Conservation (phyloP, 2,797 vertebrate genomes). For the Megalops cyprinoides region DNA sequence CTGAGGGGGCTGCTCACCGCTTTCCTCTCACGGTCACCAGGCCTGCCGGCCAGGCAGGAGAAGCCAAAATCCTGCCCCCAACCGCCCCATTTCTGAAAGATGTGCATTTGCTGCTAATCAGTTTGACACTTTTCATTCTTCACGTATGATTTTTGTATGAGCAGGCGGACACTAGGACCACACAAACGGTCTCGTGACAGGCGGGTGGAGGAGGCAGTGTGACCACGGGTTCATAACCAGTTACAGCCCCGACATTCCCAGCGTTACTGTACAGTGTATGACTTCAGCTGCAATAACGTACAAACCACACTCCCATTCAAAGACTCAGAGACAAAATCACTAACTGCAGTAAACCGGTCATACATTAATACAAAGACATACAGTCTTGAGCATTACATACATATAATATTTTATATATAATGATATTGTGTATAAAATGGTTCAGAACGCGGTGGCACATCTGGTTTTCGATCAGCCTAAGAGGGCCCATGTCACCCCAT, state of each 20-base stretch:
- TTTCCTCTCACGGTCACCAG: background rate
- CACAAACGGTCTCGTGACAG: background rate
- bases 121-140: too few species aligned
- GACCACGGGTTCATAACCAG: background rate
- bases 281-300: background rate
- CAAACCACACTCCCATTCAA: background rate
- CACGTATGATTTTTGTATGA: background rate
- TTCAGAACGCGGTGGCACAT: too few species aligned
- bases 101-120: too few species aligned
- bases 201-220: background rate
- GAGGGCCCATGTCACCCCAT: too few species aligned
- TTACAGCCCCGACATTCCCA: background rate
- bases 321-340: background rate
- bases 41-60: too few species aligned
- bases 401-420: too few species aligned
- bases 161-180: background rate
- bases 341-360: background rate
- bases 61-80: background rate
- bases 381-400: background rate
- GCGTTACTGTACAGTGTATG: background rate
- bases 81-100: background rate
- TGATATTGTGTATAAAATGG: too few species aligned
- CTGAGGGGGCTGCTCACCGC: conserved; percentile 9
- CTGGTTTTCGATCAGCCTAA: too few species aligned
- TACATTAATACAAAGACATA: too few species aligned